Evolutionary conservation across 2,797 vertebrate species (phyloP), one percentile per base, ranked within the genome.

Genomic region (Typhlichthys subterraneus): DNA sequence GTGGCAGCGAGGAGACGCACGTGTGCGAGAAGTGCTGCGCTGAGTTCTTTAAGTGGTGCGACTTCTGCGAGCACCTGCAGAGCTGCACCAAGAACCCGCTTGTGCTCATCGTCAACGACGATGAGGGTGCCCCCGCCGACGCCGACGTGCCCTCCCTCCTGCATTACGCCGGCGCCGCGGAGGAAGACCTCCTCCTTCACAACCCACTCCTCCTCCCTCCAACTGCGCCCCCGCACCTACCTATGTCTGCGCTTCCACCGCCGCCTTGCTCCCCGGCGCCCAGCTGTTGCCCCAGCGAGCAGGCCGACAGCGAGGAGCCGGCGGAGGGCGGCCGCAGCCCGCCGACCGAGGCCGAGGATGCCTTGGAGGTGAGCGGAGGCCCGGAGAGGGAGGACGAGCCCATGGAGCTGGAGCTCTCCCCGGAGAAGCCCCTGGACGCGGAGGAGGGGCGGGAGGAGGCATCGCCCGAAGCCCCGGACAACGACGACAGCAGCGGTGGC

Each of bases 11-110:
- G 85, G 97, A 99, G 87, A 97, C 96, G 53, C 97, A 95, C 1
- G 84, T 99, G 72, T 99, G 97, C 53, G 96, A 96, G 82, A 95
- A 95, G 86, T 99, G 97, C 89, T 99, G 98, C 0, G 98, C 96
- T 0, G 97, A 99, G 84, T 99, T 99, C 93, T 99, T 99, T 92
- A 96, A 96, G 92, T 98, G 97, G 97, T 91, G 95, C 0, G 97
- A 99, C 90, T 96, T 99, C 87, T 92, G 97, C 82, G 95, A 95
- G 89, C 98, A 99, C 93, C 94, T 96, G 88, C 94, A 92, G 70
- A 94, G 76, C 87, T 99, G 98, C 89, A 95, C 96, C 67, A 96
- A 98, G 87, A 96, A 95, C 88, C 95, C 97, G 0, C 91, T 94
- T 65, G 98, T 99, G 90, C 89, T 99, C 72, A 99, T 99, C 51